These are phyloP conservation scores for Vulpes vulpes DNA, from an alignment of 2,113 vertebrate genomes.

Conservation along the genomic window DNA sequence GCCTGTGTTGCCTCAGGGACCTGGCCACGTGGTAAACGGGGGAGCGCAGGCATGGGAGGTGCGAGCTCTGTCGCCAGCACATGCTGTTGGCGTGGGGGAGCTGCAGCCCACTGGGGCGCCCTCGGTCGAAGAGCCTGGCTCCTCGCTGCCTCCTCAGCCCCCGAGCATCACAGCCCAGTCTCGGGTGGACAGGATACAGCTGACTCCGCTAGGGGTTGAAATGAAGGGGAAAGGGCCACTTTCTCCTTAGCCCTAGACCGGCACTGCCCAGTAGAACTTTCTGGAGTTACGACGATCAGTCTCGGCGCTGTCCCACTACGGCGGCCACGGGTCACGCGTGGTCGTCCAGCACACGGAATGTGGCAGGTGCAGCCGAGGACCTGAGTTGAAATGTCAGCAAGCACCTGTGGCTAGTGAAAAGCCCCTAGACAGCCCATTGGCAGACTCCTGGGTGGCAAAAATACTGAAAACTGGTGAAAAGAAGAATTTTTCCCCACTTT, in stretches of 20 bases:
- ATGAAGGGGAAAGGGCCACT: not conserved
- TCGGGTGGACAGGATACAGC: not conserved
- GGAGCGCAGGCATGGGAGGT: not conserved
- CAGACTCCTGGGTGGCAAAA: not conserved
- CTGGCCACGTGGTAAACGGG: not conserved
- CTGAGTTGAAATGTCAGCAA: not conserved
- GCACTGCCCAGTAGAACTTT: not conserved
- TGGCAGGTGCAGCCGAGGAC: not conserved
- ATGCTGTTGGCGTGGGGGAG: not conserved
- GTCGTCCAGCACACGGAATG: accelerated
- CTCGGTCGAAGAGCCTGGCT: not conserved
- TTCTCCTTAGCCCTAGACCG: not conserved
- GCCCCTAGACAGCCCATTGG: accelerated
- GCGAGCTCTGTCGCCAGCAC: no score
- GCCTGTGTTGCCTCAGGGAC: not conserved
- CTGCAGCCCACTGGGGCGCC: accelerated
- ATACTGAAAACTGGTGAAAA: not conserved
- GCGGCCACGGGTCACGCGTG: not conserved
- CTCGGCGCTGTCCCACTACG: accelerated
- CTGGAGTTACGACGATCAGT: not conserved
- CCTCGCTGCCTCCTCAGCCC: not conserved
- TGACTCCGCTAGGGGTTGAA: not conserved
- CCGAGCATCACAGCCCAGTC: not conserved
- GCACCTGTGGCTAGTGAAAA: not conserved
- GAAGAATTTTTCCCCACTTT: not conserved